Conservation (phyloP, 2,113 vertebrate species). For the Campylomormyrus tamandua region DNA sequence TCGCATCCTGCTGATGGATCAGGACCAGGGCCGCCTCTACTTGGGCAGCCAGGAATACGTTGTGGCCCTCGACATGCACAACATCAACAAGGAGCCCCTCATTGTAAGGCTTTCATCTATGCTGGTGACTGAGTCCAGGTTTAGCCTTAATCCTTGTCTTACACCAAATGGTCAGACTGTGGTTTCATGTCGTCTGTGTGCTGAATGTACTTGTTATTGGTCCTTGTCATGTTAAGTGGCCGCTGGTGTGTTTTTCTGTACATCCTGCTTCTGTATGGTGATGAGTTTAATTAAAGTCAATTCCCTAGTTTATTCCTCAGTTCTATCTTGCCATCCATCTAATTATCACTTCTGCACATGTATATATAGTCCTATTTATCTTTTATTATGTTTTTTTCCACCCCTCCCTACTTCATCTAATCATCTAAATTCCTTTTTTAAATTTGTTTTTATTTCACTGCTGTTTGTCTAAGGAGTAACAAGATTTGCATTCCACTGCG, state of each 20-base stretch:
- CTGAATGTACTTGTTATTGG: background rate
- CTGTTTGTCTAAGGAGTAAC: background rate
- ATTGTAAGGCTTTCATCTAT: conserved; percentile 31
- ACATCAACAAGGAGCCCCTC: conserved; percentile 47
- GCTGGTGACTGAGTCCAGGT: background rate
- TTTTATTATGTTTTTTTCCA: background rate
- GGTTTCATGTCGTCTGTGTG: background rate
- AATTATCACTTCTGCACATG: background rate
- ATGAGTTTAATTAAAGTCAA: background rate
- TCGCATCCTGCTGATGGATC: conserved; percentile 44
- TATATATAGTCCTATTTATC: background rate
- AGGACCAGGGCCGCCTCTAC: conserved; percentile 47
- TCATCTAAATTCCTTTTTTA: background rate
- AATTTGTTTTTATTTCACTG: background rate
- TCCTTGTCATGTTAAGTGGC: background rate
- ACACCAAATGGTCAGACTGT: background rate
- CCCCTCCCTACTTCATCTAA: background rate
- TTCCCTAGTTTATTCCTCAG: background rate
- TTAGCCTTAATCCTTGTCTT: background rate
- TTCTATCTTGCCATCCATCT: background rate
- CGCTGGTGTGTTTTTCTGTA: background rate
- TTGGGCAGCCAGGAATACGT: conserved; percentile 42
- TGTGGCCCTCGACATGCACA: conserved; percentile 43
- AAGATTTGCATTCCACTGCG: background rate
- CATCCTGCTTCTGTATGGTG: background rate